Base-by-base conservation (phyloP, 2,113 vertebrate species). In the Engystomops pustulosus region DNA sequence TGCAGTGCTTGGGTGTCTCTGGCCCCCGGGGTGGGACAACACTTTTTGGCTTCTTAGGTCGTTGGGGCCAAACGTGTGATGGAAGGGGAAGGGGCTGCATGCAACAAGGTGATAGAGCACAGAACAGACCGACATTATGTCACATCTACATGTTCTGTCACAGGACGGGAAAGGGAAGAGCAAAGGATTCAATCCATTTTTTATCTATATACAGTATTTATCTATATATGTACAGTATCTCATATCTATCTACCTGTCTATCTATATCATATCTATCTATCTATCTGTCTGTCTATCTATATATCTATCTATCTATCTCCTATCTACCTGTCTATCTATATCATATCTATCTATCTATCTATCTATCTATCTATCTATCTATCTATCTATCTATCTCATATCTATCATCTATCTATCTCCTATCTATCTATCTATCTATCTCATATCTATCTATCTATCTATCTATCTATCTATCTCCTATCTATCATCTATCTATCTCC, bases 291-390 rank as follows among this genome's bases (percentile, higher is more conserved):
- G 18, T 68, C 23, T 25, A 23, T 20, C 11, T 27, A n/a, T n/a
- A n/a, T n/a, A n/a, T n/a, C n/a, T n/a, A n/a, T 38, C 67, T 69
- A 69, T 69, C 67, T 69, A 69, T 69, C 65, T 6, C 10, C n/a
- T 32, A 60, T 34, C 7, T 60, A 60, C 27, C 55, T 60, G 38
- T 69, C 67, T 69, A 69, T 69, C 17, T 34, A 68, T 68, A 30
- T 38, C 23, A 4, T 41, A 41, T 41, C 38, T 41, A 41, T 41
- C 67, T 69, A 69, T 69, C 15, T 67, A 69, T 69, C 30, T 69
- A 69, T 69, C 65, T 34, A 68, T 68, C 62, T 67, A 67, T 67
- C 14, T 47, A 47, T 47, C 44, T 47, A 47, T 47, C 44, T 47
- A 47, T 47, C 44, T 51, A 51, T 51, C 49, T 51, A 51, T 51